Base-by-base conservation (phyloP, 2,113 vertebrate genomes). In the Sus scrofa region DNA sequence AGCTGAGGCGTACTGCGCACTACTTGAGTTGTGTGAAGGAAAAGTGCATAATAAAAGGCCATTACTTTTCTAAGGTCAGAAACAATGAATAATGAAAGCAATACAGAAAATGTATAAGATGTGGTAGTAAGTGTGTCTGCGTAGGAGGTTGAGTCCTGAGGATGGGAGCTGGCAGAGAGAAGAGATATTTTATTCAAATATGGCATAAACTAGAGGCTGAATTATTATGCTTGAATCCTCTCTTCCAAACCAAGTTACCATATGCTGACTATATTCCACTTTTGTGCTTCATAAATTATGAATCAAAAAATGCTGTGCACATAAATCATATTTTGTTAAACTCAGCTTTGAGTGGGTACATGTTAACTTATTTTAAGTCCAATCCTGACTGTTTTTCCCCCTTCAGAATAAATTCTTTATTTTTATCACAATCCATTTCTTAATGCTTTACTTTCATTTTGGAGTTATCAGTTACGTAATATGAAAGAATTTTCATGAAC, bases 291-390 rank as follows among this genome's bases (percentile, higher is more conserved):
- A 94, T 96, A 96, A 97, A 83, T 97, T 95, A 92, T 96, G 77
- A 12, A 96, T 37, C 81, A 96, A 89, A 91, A 97, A 96, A 52
- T 82, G 39, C 30, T 63, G 65, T 83, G 34, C 75, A 65, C 82
- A 91, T 96, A 97, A 97, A 95, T 97, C 86, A n/a, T 94, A 83
- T 96, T 96, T 97, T 93, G 91, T 74, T 94, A 92, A 34, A 78
- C 67, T 92, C 71, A 87, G 19, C 50, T 96, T 19, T 2, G 7
- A 86, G 26, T 91, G 62, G 67, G 73, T 71, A 26, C 32, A 13
- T 86, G 62, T 34, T 34, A 82, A 56, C 50, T 81, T 90, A 85
- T 71, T 96, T 91, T 95, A 88, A 96, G 19, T 78, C 18, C 56
- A 82, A 1, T 81, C 15, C 88, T 75, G 85, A 89, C 26, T 27